Evolutionary conservation across 2,888 invertebrate species (phyloP).

Genomic region (Xestia rhomboidea): DNA sequence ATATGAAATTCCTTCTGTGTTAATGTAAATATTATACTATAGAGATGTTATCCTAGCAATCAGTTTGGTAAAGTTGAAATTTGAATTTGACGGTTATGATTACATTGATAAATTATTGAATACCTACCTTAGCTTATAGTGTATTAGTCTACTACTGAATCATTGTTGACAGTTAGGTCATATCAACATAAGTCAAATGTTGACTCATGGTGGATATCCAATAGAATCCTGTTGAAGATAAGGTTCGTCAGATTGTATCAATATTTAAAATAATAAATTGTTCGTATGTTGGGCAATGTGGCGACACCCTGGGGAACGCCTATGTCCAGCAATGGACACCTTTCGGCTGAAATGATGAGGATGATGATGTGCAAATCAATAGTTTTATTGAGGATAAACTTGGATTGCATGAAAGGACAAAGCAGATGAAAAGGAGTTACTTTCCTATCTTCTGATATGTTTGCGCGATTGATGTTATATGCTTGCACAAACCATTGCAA

Average conservation of each 20-base stretch:
- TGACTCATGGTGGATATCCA: neutral
- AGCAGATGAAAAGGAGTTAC: neutral
- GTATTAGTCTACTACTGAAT: too few species aligned
- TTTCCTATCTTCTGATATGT: neutral
- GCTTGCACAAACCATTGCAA: neutral
- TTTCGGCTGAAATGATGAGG: too few species aligned
- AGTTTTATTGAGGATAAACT: neutral
- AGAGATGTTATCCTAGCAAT: neutral
- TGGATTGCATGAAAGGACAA: neutral
- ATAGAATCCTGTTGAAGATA: neutral
- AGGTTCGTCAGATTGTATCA: neutral
- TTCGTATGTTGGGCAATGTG: neutral
- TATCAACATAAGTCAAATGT: too few species aligned
- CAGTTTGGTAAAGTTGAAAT: neutral
- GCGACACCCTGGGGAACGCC: too few species aligned
- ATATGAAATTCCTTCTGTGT: constrained; percentile 20
- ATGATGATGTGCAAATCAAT: too few species aligned
- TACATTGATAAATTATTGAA: too few species aligned
- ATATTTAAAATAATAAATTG: neutral
- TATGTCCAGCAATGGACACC: too few species aligned
- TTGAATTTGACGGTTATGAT: neutral
- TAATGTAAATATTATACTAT: constrained; percentile 25
- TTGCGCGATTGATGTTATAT: neutral
- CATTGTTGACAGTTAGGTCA: too few species aligned
- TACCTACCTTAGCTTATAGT: too few species aligned